Conservation (phyloP, 2,113 vertebrate species). For the Ammodramus savannarum region DNA sequence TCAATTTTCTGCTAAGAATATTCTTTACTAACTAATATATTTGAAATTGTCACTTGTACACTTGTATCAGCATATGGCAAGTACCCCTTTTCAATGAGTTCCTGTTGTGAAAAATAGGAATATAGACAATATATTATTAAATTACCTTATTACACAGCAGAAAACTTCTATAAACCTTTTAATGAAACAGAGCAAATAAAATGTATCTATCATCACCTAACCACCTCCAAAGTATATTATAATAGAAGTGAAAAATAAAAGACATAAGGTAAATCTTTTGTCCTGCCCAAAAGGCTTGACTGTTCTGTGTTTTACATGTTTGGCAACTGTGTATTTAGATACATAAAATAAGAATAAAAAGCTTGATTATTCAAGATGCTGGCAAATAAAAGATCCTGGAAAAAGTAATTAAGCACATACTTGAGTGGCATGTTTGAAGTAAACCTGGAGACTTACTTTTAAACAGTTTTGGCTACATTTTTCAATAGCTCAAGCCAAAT, state of each 20-base stretch:
- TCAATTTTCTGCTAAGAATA: background rate
- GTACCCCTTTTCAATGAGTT: background rate
- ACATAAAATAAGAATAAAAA: background rate
- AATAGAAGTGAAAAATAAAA: background rate
- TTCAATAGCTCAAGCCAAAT: background rate
- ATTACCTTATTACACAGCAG: background rate
- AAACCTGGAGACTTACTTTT: background rate
- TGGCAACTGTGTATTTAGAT: background rate
- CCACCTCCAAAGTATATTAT: background rate
- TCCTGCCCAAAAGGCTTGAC: background rate
- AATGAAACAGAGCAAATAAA: background rate
- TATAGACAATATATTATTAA: background rate
- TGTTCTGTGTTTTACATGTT: background rate
- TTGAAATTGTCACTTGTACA: background rate
- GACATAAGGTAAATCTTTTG: background rate
- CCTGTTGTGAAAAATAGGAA: background rate
- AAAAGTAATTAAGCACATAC: conserved; percentile 20
- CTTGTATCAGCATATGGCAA: background rate
- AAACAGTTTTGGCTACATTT: background rate
- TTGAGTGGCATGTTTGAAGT: background rate
- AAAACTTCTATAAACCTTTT: background rate
- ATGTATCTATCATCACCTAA: background rate
- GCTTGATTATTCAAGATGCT: background rate
- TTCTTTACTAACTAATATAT: background rate
- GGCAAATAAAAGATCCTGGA: background rate